phyloP scores from a whole-genome alignment of 2,888 invertebrate species.

The Rhaphigaster nebulosa region DNA sequence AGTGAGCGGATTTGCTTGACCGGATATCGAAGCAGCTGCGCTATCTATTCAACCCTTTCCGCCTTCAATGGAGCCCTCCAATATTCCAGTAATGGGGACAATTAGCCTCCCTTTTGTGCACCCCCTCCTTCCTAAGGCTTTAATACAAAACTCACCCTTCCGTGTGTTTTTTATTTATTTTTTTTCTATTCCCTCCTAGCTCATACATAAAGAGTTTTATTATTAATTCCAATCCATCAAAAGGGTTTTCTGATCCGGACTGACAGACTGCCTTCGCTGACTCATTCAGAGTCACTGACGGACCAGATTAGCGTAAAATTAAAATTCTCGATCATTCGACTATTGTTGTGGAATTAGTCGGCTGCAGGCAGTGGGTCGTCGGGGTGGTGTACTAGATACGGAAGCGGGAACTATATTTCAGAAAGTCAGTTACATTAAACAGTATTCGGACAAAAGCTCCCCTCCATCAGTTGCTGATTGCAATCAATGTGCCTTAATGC shows the following conservation, averaged over 20 bases:
- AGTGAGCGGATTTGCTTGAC: slow-evolving; percentile 56
- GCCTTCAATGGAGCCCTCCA: slow-evolving; percentile 13
- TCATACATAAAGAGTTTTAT: slow-evolving; percentile 57
- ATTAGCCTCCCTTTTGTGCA: slow-evolving; percentile 26
- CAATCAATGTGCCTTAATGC: not conserved
- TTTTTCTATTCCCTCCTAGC: slow-evolving; percentile 43
- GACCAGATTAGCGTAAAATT: slow-evolving; percentile 57
- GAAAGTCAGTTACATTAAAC: not conserved
- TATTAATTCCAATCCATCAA: slow-evolving; percentile 58
- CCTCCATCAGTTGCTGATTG: not conserved
- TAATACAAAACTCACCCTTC: slow-evolving; percentile 43
- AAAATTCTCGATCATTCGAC: slow-evolving; percentile 47
- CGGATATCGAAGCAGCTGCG: slow-evolving; percentile 57
- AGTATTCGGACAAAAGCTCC: not conserved
- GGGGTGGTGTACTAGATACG: not conserved
- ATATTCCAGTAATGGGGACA: slow-evolving; percentile 32
- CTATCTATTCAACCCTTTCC: slow-evolving; percentile 56
- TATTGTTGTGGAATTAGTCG: not conserved
- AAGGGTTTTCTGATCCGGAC: slow-evolving; percentile 48
- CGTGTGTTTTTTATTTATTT: slow-evolving; percentile 32
- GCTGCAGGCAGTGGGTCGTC: not conserved
- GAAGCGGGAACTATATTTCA: not conserved
- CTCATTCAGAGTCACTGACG: slow-evolving; percentile 52
- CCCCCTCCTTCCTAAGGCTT: slow-evolving; percentile 27
- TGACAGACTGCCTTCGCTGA: slow-evolving; percentile 31